Evolutionary conservation across 2,888 invertebrate genomes (phyloP), one percentile per base, ranked within the genome.

Genomic region (Eupithecia pulchellata): DNA sequence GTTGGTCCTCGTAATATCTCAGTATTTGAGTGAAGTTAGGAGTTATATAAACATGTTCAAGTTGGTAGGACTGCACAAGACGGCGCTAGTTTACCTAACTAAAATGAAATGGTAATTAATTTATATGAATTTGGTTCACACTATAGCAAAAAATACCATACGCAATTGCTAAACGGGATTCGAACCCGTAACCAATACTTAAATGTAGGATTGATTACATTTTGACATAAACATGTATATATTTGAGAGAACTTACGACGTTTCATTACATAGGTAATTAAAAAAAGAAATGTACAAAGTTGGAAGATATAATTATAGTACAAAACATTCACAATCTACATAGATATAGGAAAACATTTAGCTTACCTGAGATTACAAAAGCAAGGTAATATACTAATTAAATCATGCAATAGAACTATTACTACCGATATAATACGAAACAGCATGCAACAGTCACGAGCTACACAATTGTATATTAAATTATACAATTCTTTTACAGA

Each of bases 391-490:
- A 52, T 52, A 25, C 52, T 13, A 11, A 52, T 52, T 1, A 29
- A 64, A 58, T 55, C 73, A 75, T 74, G 73, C 75, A 69, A 58
- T 57, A 34, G 14, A 66, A 42, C 36, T 55, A n/a, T 29, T 36
- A 27, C 39, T 64, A 69, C 64, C 32, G 29, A 64, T 64, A 57
- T 20, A n/a, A 58, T 47, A 58, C n/a, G 57, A 71, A 34, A 71
- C 55, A 55, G 17, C 64, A 73, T 69, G 55, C 72, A 66, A 64
- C 60, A 62, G 52, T 63, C 63, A 66, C 68, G 14, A 66, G 60
- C 66, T 61, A 66, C 62, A 39, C 11, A 64, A 60, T 52, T 36
- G 42, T 66, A 64, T 30, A 47, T 62, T 66, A 66, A 30, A 58
- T 66, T 58, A 66, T 42, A 58, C 39, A 42, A 47, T 52, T 61